phyloP scores from a whole-genome alignment of 1,140 invertebrate species.

The Temnothorax longispinosus region DNA sequence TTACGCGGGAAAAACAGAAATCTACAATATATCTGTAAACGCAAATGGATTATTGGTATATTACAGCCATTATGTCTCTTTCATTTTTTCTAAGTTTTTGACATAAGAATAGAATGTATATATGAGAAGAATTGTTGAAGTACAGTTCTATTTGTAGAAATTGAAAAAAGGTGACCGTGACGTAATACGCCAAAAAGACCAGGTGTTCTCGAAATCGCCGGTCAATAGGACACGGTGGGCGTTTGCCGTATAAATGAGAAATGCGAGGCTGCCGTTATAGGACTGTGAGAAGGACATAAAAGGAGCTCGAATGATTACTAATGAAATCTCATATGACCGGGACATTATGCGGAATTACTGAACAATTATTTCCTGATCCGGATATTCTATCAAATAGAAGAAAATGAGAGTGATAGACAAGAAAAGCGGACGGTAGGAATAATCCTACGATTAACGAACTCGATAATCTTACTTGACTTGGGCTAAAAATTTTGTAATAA shows the following conservation, averaged over 20 bases:
- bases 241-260: conserved; percentile 55
- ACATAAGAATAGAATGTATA: not conserved
- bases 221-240: conserved; percentile 33
- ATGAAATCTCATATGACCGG: conserved; percentile 76
- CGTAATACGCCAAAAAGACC: conserved; percentile 25
- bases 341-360: conserved; percentile 67
- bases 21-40: not conserved
- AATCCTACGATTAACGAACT: not conserved
- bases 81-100: not conserved
- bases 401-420: not conserved
- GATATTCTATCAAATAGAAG: conserved; percentile 16
- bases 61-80: not conserved
- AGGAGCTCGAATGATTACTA: conserved; percentile 62
- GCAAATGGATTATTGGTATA: not conserved
- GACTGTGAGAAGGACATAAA: conserved; percentile 65
- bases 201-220: conserved; percentile 55
- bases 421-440: not conserved
- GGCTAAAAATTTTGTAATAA: not conserved
- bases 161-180: not conserved
- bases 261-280: conserved; percentile 62
- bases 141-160: not conserved
- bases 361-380: conserved; percentile 43
- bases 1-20: not conserved
- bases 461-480: conserved; percentile 34
- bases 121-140: not conserved